A percentile compares a stretch with the other conserved stretches of the same genome.
Evolutionary conservation across 2,888 invertebrate genomes (phyloP).

Genomic region (Amaurobius ferox): DNA sequence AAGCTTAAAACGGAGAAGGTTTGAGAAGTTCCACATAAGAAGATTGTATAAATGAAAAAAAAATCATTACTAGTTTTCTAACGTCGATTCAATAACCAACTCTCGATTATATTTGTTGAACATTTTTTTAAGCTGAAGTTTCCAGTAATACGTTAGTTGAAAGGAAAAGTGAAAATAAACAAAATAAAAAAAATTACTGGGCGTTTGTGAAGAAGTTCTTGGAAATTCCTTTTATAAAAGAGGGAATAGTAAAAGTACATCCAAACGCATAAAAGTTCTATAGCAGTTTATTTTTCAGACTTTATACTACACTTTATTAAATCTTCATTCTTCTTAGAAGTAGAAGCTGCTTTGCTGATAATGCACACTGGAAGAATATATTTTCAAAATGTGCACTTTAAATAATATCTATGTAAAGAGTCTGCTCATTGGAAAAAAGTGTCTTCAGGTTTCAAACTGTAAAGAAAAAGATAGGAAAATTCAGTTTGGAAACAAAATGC

Average conservation of each 20-base stretch:
- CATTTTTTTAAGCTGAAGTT: slow-evolving; percentile 24
- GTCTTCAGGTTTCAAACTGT: too few relatives aligned
- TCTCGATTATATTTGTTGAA: not conserved
- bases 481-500: too few relatives aligned
- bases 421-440: too few relatives aligned
- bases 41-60: slow-evolving; percentile 17
- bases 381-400: too few relatives aligned
- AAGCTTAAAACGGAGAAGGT: not conserved
- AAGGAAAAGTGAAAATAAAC: slow-evolving; percentile 40
- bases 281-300: slow-evolving; percentile 12
- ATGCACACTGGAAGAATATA: too few relatives aligned
- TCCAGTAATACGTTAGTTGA: not conserved
- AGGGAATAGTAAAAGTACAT: slow-evolving; percentile 18
- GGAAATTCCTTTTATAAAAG: not conserved
- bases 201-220: slow-evolving; percentile 7
- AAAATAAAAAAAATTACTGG: slow-evolving; percentile 29
- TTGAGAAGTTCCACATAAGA: not conserved
- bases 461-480: too few relatives aligned
- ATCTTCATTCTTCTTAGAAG: slow-evolving; percentile 19
- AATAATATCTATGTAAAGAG: too few relatives aligned
- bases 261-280: slow-evolving; percentile 45
- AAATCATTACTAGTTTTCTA: slow-evolving; percentile 58
- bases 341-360: too few relatives aligned
- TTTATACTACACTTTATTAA: slow-evolving; percentile 24
- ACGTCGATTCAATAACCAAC: slow-evolving; percentile 64